phyloP scores from a whole-genome alignment of 2,888 invertebrate genomes.

The Erpobdella octoculata region DNA sequence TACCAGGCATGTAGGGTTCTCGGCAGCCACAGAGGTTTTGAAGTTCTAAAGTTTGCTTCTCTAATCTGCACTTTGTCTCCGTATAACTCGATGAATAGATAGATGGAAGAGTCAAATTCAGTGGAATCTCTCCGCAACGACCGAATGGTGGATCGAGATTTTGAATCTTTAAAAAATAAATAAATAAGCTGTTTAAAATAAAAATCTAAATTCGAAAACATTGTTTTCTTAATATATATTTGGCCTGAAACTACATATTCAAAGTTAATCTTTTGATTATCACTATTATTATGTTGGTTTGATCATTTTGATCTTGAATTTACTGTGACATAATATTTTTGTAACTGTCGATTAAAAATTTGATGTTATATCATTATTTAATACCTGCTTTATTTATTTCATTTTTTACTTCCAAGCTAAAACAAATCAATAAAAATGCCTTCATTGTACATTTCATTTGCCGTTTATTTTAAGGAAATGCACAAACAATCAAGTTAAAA shows the following conservation, averaged over 20 bases:
- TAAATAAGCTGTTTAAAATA: not conserved
- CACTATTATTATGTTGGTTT: not conserved
- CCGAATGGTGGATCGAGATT: conserved; percentile 24
- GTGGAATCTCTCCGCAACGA: not conserved
- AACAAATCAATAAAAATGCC: too few species aligned
- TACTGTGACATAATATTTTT: too few species aligned
- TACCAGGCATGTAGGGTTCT: conserved; percentile 34
- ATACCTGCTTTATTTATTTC: too few species aligned
- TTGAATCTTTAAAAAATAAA: not conserved
- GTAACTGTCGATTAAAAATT: too few species aligned
- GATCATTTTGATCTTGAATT: too few species aligned
- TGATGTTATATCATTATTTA: too few species aligned
- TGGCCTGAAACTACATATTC: too few species aligned
- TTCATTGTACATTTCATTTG: too few species aligned
- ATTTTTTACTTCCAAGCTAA: too few species aligned
- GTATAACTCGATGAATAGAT: conserved; percentile 21
- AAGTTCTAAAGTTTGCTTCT: conserved; percentile 26
- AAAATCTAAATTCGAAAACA: not conserved
- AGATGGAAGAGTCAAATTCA: conserved; percentile 2
- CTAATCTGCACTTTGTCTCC: conserved; percentile 23
- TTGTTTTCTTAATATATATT: too few species aligned
- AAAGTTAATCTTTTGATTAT: too few species aligned
- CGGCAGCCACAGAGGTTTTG: conserved; percentile 24
- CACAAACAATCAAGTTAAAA: not conserved
- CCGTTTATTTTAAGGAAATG: too few species aligned